Conservation (phyloP, 2,888 invertebrate species). For the Cactoblastis cactorum region DNA sequence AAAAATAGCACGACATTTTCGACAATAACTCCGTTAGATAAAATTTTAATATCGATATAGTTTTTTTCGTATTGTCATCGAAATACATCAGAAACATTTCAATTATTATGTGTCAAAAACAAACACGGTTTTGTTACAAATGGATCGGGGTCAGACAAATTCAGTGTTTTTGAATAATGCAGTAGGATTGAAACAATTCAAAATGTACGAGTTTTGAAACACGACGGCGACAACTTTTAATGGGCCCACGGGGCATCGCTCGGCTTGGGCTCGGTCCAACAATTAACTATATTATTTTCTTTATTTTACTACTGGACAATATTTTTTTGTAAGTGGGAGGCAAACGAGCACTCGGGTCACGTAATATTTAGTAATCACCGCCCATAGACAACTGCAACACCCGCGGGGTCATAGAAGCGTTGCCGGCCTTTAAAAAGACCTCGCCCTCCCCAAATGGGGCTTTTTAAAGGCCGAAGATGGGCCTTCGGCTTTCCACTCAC, state of each 20-base stretch:
- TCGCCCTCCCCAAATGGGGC: no score
- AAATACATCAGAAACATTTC: background rate
- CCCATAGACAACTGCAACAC: no score
- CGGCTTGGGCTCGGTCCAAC: background rate
- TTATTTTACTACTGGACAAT: no score
- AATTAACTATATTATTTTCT: background rate
- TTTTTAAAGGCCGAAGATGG: no score
- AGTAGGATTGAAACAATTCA: conserved; percentile 33
- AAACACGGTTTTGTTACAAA: background rate
- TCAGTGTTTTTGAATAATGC: conserved; percentile 33
- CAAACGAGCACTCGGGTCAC: no score
- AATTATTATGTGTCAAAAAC: background rate
- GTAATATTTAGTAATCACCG: no score
- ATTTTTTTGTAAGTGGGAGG: no score
- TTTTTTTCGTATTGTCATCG: background rate
- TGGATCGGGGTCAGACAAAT: background rate
- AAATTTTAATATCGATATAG: background rate
- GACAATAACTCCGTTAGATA: no score
- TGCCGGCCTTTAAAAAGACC: no score
- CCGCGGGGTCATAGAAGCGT: no score
- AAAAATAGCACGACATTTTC: no score
- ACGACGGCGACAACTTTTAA: conserved; percentile 9
- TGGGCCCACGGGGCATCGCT: conserved; percentile 5
- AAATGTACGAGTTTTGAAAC: conserved; percentile 4
- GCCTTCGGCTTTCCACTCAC: no score